These are phyloP conservation scores for Euwallacea similis DNA, from an alignment of 1,140 invertebrate genomes.

Conservation along the genomic window DNA sequence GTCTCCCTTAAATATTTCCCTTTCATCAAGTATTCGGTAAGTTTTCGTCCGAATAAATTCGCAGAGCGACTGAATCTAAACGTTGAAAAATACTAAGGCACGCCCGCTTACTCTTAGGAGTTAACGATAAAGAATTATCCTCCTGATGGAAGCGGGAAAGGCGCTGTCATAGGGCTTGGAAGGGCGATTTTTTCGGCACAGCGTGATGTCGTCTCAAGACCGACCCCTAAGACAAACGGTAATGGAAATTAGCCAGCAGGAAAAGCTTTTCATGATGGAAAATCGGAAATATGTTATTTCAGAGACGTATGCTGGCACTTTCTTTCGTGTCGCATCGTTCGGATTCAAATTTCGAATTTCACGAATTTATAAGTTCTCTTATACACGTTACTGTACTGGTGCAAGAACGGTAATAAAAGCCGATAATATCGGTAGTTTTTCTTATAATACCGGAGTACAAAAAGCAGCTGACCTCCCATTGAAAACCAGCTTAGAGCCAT, in stretches of 20 bases:
- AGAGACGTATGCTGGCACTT: neutral
- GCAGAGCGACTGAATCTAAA: neutral
- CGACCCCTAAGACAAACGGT: slow-evolving; percentile 36
- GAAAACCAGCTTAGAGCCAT: slow-evolving; percentile 20
- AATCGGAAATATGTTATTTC: slow-evolving; percentile 1
- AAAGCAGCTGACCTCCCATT: slow-evolving; percentile 4
- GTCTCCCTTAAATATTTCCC: neutral
- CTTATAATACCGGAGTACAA: neutral
- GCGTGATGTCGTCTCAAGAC: slow-evolving; percentile 36
- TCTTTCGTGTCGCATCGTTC: no score
- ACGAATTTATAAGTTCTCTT: no score
- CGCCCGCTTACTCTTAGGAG: neutral
- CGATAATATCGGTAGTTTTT: no score
- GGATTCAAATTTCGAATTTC: no score
- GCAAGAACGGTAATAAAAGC: no score
- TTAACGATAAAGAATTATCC: slow-evolving; percentile 32
- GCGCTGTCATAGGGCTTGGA: slow-evolving; percentile 14
- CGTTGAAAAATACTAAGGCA: slow-evolving; percentile 8
- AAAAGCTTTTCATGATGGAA: slow-evolving; percentile 32
- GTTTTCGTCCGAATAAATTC: no score
- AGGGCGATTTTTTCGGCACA: slow-evolving; percentile 26
- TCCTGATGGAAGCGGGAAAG: slow-evolving; percentile 17
- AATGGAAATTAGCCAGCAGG: slow-evolving; percentile 34
- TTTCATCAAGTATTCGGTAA: no score
- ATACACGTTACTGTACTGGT: no score